Conservation (phyloP, 2,797 vertebrate genomes). For the Scomberomorus guttatus region DNA sequence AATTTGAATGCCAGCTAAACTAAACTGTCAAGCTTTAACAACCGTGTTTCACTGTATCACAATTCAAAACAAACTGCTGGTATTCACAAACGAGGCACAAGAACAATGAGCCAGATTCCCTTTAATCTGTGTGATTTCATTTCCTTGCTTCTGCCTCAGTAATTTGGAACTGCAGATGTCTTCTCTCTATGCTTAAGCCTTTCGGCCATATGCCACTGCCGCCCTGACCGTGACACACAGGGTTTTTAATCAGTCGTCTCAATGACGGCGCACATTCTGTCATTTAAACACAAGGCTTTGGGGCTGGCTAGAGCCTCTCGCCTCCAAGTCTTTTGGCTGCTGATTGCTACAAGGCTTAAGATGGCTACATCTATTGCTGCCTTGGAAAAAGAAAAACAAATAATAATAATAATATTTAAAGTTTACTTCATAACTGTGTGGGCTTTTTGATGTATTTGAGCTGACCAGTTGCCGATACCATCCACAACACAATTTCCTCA, state of each 20-base stretch:
- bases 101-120: conserved; percentile 45
- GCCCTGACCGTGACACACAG: conserved; percentile 55
- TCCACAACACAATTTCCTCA: conserved; percentile 8
- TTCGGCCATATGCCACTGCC: conserved; percentile 67
- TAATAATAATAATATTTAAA: background rate
- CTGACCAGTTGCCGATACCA: conserved; percentile 5
- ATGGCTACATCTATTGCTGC: conserved; percentile 18
- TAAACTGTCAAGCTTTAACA: conserved; percentile 6
- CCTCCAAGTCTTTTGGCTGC: conserved; percentile 30
- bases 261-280: conserved; percentile 69
- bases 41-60: background rate
- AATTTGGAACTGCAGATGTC: conserved; percentile 68
- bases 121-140: conserved; percentile 72
- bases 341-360: conserved; percentile 12
- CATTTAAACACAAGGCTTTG: conserved; percentile 60
- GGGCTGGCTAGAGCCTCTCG: conserved; percentile 26
- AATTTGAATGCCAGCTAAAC: conserved; percentile 15
- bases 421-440: conserved; percentile 36
- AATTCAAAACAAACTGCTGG: conserved; percentile 29
- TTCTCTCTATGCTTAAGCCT: conserved; percentile 63
- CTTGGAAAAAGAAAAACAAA: background rate
- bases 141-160: conserved; percentile 46
- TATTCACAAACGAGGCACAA: conserved; percentile 38
- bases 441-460: conserved; percentile 33
- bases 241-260: conserved; percentile 75